Percentiles rank a stretch among this genome's conserved stretches.
phyloP scores from a whole-genome alignment of 1,140 invertebrate genomes.

The Bombus affinis region DNA sequence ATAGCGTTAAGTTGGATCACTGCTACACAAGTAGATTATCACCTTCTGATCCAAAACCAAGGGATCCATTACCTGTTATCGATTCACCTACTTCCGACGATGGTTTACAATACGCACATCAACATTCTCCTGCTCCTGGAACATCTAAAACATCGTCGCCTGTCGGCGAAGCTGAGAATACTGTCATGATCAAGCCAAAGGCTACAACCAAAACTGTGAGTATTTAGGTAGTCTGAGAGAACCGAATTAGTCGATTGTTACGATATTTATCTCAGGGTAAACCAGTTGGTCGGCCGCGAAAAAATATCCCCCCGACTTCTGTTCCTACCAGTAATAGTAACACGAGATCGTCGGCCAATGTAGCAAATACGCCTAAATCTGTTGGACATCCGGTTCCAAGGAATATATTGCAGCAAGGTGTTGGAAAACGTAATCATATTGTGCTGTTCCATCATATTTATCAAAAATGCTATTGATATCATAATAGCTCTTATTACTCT shows the following conservation, averaged over 20 bases:
- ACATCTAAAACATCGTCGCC: constrained; percentile 24
- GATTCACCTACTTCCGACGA: constrained; percentile 73
- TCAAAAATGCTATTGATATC: background rate
- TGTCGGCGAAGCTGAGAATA: constrained; percentile 13
- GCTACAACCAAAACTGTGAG: constrained; percentile 48
- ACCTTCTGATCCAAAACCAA: constrained; percentile 75
- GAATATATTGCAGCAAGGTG: constrained; percentile 50
- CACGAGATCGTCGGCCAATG: constrained; percentile 27
- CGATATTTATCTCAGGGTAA: constrained; percentile 42
- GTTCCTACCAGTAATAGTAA: constrained; percentile 22
- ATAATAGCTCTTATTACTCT: background rate
- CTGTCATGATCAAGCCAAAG: constrained; percentile 38
- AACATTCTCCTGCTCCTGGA: constrained; percentile 45
- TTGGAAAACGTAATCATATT: constrained; percentile 47
- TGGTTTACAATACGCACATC: constrained; percentile 57
- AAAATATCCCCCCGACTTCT: constrained; percentile 5
- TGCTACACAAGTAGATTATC: constrained; percentile 80
- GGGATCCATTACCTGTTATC: constrained; percentile 74
- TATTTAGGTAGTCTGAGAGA: background rate
- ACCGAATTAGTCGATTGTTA: background rate
- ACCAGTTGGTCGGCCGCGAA: constrained; percentile 60
- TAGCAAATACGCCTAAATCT: constrained; percentile 59
- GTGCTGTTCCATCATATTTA: background rate
- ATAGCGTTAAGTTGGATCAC: constrained; percentile 80
- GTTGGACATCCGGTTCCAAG: constrained; percentile 31